Evolutionary conservation across 2,113 vertebrate species (phyloP).

Genomic region (Nesogale talazaci): DNA sequence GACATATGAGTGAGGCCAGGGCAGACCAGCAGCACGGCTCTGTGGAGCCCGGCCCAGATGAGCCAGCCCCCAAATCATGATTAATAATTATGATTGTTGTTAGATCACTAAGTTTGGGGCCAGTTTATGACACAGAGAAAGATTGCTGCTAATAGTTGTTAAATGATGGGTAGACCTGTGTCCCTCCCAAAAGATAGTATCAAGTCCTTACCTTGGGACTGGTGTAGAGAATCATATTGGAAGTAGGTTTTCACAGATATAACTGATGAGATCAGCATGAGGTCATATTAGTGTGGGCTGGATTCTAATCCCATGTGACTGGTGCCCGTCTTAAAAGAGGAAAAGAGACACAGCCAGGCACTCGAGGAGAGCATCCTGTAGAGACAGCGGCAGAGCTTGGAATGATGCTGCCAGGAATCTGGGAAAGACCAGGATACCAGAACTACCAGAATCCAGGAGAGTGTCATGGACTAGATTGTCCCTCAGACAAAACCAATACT

Average conservation of each 20-base stretch:
- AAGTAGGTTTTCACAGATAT: neutral
- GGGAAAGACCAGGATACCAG: neutral
- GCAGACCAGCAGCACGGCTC: neutral
- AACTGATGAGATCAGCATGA: neutral
- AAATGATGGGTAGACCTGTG: neutral
- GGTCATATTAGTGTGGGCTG: neutral
- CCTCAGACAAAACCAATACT: neutral
- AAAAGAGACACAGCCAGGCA: neutral
- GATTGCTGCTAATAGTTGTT: neutral
- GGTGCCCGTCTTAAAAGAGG: neutral
- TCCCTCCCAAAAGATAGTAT: neutral
- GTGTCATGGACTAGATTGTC: neutral
- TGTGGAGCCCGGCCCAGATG: neutral
- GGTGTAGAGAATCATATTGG: neutral
- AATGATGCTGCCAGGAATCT: neutral
- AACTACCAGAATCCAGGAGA: neutral
- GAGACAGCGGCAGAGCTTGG: neutral
- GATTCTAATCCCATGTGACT: neutral
- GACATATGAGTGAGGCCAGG: neutral
- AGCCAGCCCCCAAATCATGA: neutral
- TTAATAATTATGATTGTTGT: neutral
- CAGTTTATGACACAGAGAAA: neutral
- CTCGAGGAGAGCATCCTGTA: neutral
- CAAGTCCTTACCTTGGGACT: neutral
- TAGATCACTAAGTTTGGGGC: neutral